phyloP scores from a whole-genome alignment of 2,797 vertebrate genomes.

The Botia kubotai region DNA sequence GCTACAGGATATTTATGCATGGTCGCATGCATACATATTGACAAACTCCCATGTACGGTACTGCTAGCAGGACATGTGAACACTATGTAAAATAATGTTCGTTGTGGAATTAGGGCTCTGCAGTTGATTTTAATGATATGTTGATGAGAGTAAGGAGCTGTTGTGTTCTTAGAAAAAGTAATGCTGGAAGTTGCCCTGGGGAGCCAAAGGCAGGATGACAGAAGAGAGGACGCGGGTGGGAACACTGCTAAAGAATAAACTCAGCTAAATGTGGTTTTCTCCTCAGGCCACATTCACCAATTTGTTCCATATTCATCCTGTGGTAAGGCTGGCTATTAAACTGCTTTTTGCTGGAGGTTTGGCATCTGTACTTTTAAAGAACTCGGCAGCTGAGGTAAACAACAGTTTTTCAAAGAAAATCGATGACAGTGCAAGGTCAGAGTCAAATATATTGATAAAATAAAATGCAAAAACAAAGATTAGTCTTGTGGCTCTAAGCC shows the following conservation, averaged over 20 bases:
- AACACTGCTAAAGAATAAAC: slow-evolving; percentile 32
- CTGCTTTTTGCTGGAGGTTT: background rate
- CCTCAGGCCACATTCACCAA: slow-evolving; percentile 41
- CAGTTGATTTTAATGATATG: slow-evolving; percentile 42
- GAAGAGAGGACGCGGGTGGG: slow-evolving; percentile 12
- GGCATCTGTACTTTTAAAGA: background rate
- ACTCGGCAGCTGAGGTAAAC: background rate
- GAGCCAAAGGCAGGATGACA: slow-evolving; percentile 13
- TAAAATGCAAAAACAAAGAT: background rate
- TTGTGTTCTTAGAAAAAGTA: slow-evolving; percentile 15
- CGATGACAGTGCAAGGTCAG: background rate
- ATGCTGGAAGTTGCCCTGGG: slow-evolving; percentile 27
- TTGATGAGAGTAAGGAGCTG: slow-evolving; percentile 39
- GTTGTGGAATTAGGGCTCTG: slow-evolving; percentile 27
- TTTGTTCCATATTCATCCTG: slow-evolving; percentile 38
- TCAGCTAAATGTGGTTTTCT: slow-evolving; percentile 37
- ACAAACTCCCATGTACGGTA: background rate
- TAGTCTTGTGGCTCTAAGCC: background rate
- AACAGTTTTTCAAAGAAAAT: background rate
- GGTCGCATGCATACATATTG: background rate
- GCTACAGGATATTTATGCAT: background rate
- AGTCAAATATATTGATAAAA: background rate
- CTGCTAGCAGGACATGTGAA: background rate
- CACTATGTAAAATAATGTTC: slow-evolving; percentile 28
- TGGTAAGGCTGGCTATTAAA: slow-evolving; percentile 12